These are phyloP conservation scores for Sinodicranocentrus sp. DNA, from an alignment of 2,888 invertebrate genomes.

Conservation along the genomic window DNA sequence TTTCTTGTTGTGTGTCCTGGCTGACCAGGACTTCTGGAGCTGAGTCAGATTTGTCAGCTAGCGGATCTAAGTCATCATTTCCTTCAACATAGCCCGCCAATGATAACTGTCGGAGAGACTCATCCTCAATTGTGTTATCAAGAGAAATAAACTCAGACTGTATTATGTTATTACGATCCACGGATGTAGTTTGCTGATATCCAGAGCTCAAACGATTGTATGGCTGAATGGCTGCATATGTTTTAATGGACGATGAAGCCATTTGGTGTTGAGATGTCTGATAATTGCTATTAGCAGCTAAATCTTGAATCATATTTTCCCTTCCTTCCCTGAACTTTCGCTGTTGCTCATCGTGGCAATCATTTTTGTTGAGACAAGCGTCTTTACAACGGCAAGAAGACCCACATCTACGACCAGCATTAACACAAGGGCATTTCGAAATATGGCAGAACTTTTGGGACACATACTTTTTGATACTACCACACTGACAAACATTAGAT, in stretches of 20 bases:
- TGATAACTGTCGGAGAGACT: constrained; percentile 27
- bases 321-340: constrained; percentile 42
- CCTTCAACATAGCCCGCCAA: constrained; percentile 42
- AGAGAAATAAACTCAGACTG: constrained; percentile 36
- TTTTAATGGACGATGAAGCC: no score
- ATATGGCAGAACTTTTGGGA: constrained; percentile 52
- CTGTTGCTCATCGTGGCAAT: constrained; percentile 30
- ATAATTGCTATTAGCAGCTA: no score
- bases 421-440: constrained; percentile 40
- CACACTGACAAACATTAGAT: constrained; percentile 34
- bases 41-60: no score
- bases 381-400: constrained; percentile 32
- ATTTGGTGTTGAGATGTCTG: no score
- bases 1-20: no score
- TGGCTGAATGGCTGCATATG: no score
- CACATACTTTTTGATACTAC: constrained; percentile 35
- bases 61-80: constrained; percentile 39
- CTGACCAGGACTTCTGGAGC: no score
- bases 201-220: no score
- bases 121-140: constrained; percentile 13
- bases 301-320: constrained; percentile 22
- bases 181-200: no score
- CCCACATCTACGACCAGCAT: constrained; percentile 12
- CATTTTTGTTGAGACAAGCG: constrained; percentile 34
- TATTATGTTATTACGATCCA: neutral